These are phyloP conservation scores for Syrphus vitripennis DNA, from an alignment of 2,888 invertebrate species.

Conservation along the genomic window DNA sequence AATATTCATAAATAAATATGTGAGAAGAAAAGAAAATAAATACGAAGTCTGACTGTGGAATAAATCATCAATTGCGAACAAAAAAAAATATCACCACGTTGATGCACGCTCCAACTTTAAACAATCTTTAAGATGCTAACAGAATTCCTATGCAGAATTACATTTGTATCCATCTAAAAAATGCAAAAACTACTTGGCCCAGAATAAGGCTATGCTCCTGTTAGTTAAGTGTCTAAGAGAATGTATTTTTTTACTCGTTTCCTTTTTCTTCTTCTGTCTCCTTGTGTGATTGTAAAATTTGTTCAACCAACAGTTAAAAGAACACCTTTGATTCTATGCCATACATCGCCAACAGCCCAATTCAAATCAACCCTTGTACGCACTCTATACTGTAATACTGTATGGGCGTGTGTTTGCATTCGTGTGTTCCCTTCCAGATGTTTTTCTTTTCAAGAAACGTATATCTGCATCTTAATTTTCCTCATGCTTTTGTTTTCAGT, in stretches of 20 bases:
- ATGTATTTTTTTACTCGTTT: not conserved
- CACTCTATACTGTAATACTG: too few species aligned
- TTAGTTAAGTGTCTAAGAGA: not conserved
- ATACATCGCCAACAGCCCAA: not conserved
- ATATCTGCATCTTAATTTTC: not conserved
- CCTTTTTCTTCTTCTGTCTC: not conserved
- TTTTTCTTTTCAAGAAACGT: not conserved
- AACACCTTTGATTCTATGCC: not conserved
- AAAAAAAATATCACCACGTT: not conserved
- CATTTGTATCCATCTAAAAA: conserved; percentile 6
- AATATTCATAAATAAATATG: conserved; percentile 11
- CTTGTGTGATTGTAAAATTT: not conserved
- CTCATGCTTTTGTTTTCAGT: not conserved
- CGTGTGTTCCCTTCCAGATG: not conserved
- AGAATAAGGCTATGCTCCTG: conserved; percentile 41
- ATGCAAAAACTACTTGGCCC: conserved; percentile 11
- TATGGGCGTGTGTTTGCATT: not conserved
- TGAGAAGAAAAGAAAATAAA: conserved; percentile 10
- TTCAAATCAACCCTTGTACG: not conserved
- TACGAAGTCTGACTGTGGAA: not conserved
- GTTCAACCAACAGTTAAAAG: not conserved
- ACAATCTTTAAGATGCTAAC: conserved; percentile 3
- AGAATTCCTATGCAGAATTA: not conserved
- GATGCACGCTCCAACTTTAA: not conserved
- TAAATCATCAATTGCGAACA: not conserved